Evolutionary conservation across 2,797 vertebrate genomes (phyloP), one percentile per base, ranked within the genome.

Genomic region (Sebastes variabilis): DNA sequence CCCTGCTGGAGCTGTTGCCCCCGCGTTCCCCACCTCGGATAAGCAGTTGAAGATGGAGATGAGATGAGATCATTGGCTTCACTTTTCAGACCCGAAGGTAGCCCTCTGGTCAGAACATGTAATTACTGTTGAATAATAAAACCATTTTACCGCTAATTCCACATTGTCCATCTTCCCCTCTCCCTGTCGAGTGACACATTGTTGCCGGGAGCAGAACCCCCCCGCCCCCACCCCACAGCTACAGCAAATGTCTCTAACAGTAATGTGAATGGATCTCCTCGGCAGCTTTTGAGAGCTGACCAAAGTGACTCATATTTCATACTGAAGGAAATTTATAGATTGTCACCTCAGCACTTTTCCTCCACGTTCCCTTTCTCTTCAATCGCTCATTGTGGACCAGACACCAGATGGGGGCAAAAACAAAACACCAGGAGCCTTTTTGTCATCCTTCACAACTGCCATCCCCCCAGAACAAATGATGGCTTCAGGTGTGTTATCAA

Each of bases 321-420:
- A 74, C 59, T 77, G 82, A 84, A 80, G 62, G 75, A 87, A 87
- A 92, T 92, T 90, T 88, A 92, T 92, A 82, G 80, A 89, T 85
- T 90, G 85, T 88, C 84, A 85, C 77, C 72, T 88, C 85, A 86
- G 75, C 80, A 70, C 74, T 87, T 89, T 88, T 88, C 72, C 49
- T 72, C 42, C 62, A 5, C 30, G 14, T 90, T 80, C 76, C 27
- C 22, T 87, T 93, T 95, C 95, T 95, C 96, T 93, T 93, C 95
- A 95, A 96, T 96, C 94, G 91, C 93, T 96, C 95, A 96, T 96
- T 71, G 85, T 93, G 92, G 93, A 91, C 93, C 95, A 94, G 94
- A 94, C 95, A 96, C 94, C 97, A 98, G 96, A 97, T 97, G 97
- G 95, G 96, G 93, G 86, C 93, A 94, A 95, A 92, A 88, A 90